Percentiles rank a stretch among this genome's conserved stretches.
phyloP scores from a whole-genome alignment of 2,113 vertebrate species.

The Lampris incognitus region DNA sequence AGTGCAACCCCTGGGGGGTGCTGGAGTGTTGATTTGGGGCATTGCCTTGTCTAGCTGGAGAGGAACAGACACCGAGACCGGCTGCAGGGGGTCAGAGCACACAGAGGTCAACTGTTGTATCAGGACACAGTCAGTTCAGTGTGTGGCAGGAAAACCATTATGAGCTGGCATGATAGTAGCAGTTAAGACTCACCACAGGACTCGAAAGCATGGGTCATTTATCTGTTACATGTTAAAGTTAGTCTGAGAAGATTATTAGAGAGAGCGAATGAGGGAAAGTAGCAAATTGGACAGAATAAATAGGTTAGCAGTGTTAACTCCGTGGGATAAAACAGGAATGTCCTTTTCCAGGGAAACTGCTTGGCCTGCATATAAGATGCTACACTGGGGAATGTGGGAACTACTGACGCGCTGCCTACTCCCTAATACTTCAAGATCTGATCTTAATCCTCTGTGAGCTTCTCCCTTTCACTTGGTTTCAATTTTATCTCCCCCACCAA shows the following conservation, averaged over 20 bases:
- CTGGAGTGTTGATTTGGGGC: constrained; percentile 18
- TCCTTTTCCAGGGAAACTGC: constrained; percentile 19
- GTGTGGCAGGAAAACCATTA: constrained; percentile 17
- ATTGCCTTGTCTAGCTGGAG: constrained; percentile 40
- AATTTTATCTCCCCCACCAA: constrained; percentile 40
- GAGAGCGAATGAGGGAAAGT: neutral
- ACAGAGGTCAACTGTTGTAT: constrained; percentile 51
- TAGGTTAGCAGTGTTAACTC: too few relatives aligned
- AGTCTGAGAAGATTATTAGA: neutral
- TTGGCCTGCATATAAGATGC: constrained; percentile 23
- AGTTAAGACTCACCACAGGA: neutral
- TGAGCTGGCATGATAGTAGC: neutral
- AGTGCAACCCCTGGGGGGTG: constrained; percentile 42
- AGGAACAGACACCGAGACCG: constrained; percentile 38
- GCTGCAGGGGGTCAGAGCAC: constrained; percentile 25
- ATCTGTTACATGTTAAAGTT: too few relatives aligned
- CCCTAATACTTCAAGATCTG: constrained; percentile 47
- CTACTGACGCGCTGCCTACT: constrained; percentile 35
- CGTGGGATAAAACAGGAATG: too few relatives aligned
- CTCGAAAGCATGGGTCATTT: neutral
- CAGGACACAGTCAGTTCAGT: neutral
- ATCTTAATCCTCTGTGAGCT: constrained; percentile 55
- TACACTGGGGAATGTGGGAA: constrained; percentile 22
- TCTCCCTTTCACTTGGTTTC: constrained; percentile 47
- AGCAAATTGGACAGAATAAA: too few relatives aligned